phyloP scores from a whole-genome alignment of 2,888 invertebrate species.

The Bugula neritina region DNA sequence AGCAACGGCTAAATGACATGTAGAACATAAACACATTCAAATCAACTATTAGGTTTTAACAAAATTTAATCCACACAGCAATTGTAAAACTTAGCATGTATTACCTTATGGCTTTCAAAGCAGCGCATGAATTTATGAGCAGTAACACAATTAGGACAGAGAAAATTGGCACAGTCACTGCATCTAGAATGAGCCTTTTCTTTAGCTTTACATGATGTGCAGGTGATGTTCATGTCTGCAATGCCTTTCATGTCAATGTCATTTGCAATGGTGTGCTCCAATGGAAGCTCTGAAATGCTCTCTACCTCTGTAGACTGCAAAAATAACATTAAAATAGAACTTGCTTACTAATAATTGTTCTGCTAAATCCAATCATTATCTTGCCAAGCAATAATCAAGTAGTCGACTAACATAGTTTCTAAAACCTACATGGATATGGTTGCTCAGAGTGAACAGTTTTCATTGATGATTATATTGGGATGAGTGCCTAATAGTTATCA shows the following conservation, averaged over 20 bases:
- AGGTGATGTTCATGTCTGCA: constrained; percentile 64
- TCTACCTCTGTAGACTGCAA: constrained; percentile 31
- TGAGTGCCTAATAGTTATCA: no score
- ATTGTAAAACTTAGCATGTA: no score
- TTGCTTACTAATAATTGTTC: neutral
- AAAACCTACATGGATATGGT: no score
- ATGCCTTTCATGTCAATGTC: constrained; percentile 59
- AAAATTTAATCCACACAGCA: no score
- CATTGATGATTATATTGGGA: no score
- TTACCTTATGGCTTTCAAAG: constrained; percentile 75
- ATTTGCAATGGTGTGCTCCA: constrained; percentile 75
- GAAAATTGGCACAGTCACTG: constrained; percentile 89
- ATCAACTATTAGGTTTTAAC: no score
- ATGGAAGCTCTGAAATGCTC: constrained; percentile 67
- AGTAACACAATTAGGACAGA: constrained; percentile 95
- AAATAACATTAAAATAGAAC: constrained; percentile 8
- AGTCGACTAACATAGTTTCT: no score
- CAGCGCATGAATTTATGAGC: constrained; percentile 99
- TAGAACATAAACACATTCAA: no score
- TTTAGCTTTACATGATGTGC: constrained; percentile 91
- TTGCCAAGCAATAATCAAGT: no score
- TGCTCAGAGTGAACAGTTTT: no score
- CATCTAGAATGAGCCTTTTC: constrained; percentile 90
- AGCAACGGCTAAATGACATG: no score
- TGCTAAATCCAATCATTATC: no score